phyloP scores from a whole-genome alignment of 2,113 vertebrate genomes.

The Heptranchias perlo region DNA sequence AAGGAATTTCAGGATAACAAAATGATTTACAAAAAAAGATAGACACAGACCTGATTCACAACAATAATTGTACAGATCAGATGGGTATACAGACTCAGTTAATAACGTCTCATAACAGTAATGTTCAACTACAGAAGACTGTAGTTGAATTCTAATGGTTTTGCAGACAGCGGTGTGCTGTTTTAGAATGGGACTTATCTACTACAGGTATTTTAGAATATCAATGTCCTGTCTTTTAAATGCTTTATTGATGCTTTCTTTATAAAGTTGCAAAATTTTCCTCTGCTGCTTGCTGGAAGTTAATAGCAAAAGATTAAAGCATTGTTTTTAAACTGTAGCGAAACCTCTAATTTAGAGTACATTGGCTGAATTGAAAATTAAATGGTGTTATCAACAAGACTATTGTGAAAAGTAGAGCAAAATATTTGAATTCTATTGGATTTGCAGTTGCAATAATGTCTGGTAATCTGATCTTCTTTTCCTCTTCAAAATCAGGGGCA shows the following conservation, averaged over 20 bases:
- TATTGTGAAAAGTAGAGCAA: neutral
- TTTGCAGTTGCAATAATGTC: neutral
- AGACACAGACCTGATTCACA: neutral
- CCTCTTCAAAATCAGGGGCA: slow-evolving; percentile 61
- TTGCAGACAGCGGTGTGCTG: neutral
- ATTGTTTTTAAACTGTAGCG: neutral
- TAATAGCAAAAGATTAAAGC: neutral
- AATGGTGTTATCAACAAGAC: neutral
- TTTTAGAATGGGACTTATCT: neutral
- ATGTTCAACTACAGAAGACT: no score
- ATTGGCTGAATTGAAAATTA: neutral
- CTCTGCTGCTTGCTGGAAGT: neutral
- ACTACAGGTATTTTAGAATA: neutral
- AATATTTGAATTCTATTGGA: neutral
- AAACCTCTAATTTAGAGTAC: neutral
- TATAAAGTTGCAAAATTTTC: neutral
- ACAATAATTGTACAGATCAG: neutral
- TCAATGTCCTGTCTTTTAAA: neutral
- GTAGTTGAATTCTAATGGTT: neutral
- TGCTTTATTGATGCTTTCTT: neutral
- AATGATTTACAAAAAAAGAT: neutral
- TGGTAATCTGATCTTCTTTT: neutral
- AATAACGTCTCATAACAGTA: neutral
- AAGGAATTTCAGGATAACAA: neutral
- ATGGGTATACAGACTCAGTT: neutral